Percentiles rank a stretch among this genome's conserved stretches.
phyloP scores from a whole-genome alignment of 1,140 invertebrate genomes.

The Bombus pyrosoma region DNA sequence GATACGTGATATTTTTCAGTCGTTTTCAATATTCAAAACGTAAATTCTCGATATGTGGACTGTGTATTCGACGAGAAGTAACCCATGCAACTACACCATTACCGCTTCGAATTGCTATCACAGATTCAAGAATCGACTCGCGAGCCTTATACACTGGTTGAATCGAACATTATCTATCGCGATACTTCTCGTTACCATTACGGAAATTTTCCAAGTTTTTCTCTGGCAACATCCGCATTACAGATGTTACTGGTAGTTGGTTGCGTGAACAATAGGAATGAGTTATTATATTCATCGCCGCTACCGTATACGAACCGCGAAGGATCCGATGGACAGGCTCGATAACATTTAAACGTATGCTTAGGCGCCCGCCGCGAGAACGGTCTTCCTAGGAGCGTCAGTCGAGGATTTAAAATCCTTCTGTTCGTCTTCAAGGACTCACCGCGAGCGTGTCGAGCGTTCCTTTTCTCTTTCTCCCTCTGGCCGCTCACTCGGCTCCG shows the following conservation, averaged over 20 bases:
- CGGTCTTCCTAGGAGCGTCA: constrained; percentile 37
- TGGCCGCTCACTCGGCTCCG: constrained; percentile 50
- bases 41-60: no score
- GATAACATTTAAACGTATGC: constrained; percentile 50
- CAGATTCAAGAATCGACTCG: not conserved
- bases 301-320: constrained; percentile 45
- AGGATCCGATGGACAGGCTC: constrained; percentile 44
- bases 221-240: not conserved
- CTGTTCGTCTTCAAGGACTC: constrained; percentile 73
- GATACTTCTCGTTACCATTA: not conserved
- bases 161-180: not conserved
- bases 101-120: not conserved
- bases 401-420: constrained; percentile 68
- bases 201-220: constrained; percentile 23
- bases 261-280: constrained; percentile 43
- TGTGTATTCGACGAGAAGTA: not conserved
- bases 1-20: no score
- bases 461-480: constrained; percentile 7
- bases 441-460: constrained; percentile 18
- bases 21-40: no score
- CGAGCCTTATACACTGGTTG: not conserved
- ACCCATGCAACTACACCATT: no score
- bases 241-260: not conserved
- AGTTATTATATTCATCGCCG: constrained; percentile 47
- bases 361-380: constrained; percentile 43